Evolutionary conservation across 2,797 vertebrate genomes (phyloP).

Genomic region (Eupleurogrammus muticus): DNA sequence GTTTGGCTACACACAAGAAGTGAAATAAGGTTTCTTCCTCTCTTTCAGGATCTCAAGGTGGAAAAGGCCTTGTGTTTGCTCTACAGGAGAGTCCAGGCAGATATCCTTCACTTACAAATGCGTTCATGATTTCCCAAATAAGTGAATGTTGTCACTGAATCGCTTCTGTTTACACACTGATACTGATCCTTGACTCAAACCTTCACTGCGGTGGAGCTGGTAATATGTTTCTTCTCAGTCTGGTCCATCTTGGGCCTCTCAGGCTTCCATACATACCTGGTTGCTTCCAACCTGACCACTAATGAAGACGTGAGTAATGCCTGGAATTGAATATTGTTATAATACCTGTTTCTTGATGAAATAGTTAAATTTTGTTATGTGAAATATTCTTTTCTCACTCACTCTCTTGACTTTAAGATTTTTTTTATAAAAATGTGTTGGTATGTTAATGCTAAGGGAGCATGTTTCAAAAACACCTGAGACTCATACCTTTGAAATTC

Average conservation of each 20-base stretch:
- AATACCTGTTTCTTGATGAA: background rate
- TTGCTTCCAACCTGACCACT: constrained; percentile 95
- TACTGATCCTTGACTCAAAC: constrained; percentile 85
- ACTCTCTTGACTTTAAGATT: too few species aligned
- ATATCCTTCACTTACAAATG: constrained; percentile 90
- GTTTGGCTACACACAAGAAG: background rate
- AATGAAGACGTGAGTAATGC: constrained; percentile 94
- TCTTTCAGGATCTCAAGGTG: constrained; percentile 88
- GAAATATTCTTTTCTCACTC: too few species aligned
- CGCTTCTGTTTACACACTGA: background rate
- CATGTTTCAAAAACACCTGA: too few species aligned
- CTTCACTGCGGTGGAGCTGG: constrained; percentile 91
- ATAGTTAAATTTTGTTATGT: too few species aligned
- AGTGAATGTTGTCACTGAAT: background rate
- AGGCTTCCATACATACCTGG: constrained; percentile 97
- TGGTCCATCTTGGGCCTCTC: constrained; percentile 99
- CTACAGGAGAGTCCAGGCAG: constrained; percentile 94
- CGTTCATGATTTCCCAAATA: background rate
- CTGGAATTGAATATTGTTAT: background rate
- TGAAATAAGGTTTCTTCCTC: background rate
- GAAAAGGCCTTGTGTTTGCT: constrained; percentile 86
- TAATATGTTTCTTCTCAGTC: constrained; percentile 97
- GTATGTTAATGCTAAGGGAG: too few species aligned
- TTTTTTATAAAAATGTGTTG: too few species aligned
- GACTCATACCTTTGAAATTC: too few species aligned